phyloP scores from a whole-genome alignment of 2,113 vertebrate genomes.

The Phoxinus phoxinus region DNA sequence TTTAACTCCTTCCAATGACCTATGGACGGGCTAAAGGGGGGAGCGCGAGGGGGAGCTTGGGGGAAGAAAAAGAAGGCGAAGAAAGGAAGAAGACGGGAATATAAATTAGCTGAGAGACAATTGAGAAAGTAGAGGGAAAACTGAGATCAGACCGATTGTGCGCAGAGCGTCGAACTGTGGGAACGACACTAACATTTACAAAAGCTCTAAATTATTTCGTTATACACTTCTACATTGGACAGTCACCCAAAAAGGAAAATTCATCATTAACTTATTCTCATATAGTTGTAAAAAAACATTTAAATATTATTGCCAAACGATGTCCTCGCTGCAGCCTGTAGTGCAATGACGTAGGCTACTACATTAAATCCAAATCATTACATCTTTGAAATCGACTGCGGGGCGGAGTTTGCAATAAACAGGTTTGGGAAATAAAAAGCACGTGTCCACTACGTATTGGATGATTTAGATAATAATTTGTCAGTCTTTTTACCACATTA shows the following conservation, averaged over 20 bases:
- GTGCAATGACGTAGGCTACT: too few relatives aligned
- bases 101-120: constrained; percentile 24
- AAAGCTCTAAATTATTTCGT: not conserved
- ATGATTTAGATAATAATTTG: not conserved
- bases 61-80: not conserved
- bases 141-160: not conserved
- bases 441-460: too few relatives aligned
- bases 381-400: too few relatives aligned
- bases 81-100: not conserved
- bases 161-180: not conserved
- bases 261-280: not conserved
- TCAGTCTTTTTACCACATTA: not conserved
- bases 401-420: too few relatives aligned
- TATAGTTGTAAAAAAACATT: too few relatives aligned
- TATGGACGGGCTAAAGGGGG: constrained; percentile 7
- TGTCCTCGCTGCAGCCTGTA: too few relatives aligned
- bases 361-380: too few relatives aligned
- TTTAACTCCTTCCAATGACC: not conserved
- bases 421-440: too few relatives aligned
- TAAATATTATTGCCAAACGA: too few relatives aligned
- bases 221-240: too few relatives aligned
- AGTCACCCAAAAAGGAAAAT: not conserved
- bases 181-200: not conserved
- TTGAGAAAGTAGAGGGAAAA: not conserved
- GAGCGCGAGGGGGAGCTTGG: not conserved